Conservation (phyloP, 2,888 invertebrate species). For the Agelastica alni region DNA sequence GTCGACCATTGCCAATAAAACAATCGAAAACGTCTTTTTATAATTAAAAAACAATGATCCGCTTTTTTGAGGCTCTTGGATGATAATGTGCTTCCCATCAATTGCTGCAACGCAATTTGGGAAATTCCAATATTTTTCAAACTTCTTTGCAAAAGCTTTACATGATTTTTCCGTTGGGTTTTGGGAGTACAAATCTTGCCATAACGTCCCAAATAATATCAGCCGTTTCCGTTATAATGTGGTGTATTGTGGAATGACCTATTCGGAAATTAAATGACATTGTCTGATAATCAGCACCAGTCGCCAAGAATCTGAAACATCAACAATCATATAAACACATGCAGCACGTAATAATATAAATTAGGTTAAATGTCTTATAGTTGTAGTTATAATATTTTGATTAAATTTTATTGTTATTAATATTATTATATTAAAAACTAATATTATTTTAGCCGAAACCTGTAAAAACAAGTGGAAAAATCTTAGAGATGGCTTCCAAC, state of each 20-base stretch:
- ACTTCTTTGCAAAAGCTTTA: constrained; percentile 16
- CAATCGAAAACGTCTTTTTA: constrained; percentile 35
- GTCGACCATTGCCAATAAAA: constrained; percentile 41
- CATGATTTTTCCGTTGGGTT: constrained; percentile 17
- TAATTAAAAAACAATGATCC: no score
- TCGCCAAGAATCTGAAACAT: constrained; percentile 31
- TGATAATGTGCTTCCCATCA: no score
- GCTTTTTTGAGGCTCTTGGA: no score
- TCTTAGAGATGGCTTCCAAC: no score
- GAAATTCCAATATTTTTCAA: neutral
- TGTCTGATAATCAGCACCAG: constrained; percentile 27
- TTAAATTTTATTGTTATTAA: neutral
- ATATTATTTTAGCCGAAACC: no score
- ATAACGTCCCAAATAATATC: constrained; percentile 25
- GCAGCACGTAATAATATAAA: constrained; percentile 5
- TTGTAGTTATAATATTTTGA: neutral
- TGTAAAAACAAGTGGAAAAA: no score
- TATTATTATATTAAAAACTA: constrained; percentile 6
- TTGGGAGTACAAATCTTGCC: constrained; percentile 21
- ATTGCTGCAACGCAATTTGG: no score
- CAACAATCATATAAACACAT: constrained; percentile 11
- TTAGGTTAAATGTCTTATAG: constrained; percentile 1
- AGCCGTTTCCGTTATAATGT: constrained; percentile 25
- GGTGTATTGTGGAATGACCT: constrained; percentile 26
- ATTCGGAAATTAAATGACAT: no score